These are phyloP conservation scores for Drosophila sechellia DNA, from an alignment of 1,140 invertebrate genomes.

Conservation along the genomic window DNA sequence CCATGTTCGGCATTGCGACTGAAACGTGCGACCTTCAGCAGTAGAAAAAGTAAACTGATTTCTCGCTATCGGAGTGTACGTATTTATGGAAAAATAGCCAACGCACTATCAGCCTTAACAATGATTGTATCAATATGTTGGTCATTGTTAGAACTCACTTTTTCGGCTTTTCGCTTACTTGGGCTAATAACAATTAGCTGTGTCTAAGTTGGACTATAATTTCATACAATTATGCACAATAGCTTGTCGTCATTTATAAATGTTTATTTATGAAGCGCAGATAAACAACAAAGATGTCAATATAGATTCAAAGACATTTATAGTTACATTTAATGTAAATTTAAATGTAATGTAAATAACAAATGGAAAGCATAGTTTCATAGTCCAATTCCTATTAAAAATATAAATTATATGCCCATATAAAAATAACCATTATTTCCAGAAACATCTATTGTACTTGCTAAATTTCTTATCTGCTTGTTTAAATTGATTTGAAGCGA, in stretches of 20 bases:
- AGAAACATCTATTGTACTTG: neutral
- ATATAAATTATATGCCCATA: no score
- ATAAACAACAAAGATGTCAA: no score
- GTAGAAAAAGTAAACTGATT: slow-evolving; percentile 38
- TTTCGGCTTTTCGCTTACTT: neutral
- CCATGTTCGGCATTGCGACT: slow-evolving; percentile 39
- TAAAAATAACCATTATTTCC: neutral
- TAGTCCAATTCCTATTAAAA: no score
- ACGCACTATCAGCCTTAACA: neutral
- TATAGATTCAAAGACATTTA: no score
- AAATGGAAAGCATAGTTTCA: no score
- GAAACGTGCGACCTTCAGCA: neutral
- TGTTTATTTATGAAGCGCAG: neutral
- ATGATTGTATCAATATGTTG: slow-evolving; percentile 17
- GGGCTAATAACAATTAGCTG: neutral
- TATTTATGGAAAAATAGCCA: slow-evolving; percentile 17
- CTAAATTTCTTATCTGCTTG: neutral
- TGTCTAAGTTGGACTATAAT: neutral
- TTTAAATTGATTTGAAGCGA: neutral
- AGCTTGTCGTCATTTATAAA: neutral
- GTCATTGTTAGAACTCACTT: slow-evolving; percentile 49
- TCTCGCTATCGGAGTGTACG: neutral
- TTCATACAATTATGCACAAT: neutral
- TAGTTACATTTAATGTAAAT: no score
- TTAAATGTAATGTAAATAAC: no score